Percentiles rank a stretch among this genome's conserved stretches.
phyloP scores from a whole-genome alignment of 2,888 invertebrate species.

The Luperina nickerlii region DNA sequence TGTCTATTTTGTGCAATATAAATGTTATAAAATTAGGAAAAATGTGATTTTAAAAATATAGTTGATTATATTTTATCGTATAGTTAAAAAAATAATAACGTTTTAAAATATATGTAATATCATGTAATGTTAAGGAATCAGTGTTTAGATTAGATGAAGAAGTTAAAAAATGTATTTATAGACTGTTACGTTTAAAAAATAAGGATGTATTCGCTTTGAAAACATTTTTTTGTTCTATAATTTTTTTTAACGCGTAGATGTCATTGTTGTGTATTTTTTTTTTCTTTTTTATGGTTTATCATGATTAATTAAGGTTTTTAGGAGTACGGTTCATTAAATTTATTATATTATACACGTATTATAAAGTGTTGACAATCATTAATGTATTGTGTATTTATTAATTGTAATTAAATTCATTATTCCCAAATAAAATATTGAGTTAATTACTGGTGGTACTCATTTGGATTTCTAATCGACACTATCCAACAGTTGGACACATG shows the following conservation, averaged over 20 bases:
- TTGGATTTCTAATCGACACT: neutral
- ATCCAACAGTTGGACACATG: neutral
- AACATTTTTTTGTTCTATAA: constrained; percentile 31
- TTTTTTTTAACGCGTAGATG: constrained; percentile 53
- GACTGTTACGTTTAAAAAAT: constrained; percentile 75
- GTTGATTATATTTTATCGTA: constrained; percentile 87
- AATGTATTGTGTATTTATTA: constrained; percentile 86
- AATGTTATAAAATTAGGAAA: constrained; percentile 87
- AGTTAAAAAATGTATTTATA: constrained; percentile 84
- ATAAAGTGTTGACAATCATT: constrained; percentile 85
- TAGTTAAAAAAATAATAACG: constrained; percentile 81
- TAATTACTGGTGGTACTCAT: constrained; percentile 66
- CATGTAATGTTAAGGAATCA: constrained; percentile 82
- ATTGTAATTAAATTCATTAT: constrained; percentile 84
- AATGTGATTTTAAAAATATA: constrained; percentile 90
- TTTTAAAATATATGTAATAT: constrained; percentile 86
- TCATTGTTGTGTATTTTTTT: constrained; percentile 57
- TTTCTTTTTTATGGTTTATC: constrained; percentile 39
- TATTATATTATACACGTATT: constrained; percentile 81
- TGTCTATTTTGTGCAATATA: constrained; percentile 88
- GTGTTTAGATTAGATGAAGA: constrained; percentile 83
- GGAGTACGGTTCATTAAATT: constrained; percentile 68
- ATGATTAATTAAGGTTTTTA: constrained; percentile 66
- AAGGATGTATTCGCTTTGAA: constrained; percentile 66
- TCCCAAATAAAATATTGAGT: constrained; percentile 89